phyloP scores from a whole-genome alignment of 1,140 invertebrate genomes.

The Lepidurus couesii region DNA sequence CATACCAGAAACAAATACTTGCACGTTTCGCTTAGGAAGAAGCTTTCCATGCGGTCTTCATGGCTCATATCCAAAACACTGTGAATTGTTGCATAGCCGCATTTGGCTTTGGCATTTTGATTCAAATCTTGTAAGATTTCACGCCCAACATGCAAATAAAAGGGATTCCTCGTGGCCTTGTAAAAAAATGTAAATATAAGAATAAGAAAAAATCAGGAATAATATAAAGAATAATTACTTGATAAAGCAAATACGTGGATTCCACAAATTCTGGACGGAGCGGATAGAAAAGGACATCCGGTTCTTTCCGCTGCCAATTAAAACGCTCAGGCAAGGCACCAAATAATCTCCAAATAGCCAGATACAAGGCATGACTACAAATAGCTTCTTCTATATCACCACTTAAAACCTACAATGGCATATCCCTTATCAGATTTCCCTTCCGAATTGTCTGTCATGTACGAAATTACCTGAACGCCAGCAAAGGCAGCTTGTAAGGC shows the following conservation, averaged over 20 bases:
- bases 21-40: conserved; percentile 65
- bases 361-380: conserved; percentile 57
- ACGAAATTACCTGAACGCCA: conserved; percentile 52
- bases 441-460: not conserved
- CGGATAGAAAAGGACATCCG: conserved; percentile 63
- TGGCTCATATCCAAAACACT: conserved; percentile 60
- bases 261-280: conserved; percentile 62
- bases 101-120: conserved; percentile 54
- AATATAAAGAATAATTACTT: conserved; percentile 2
- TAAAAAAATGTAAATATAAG: conserved; percentile 46
- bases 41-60: conserved; percentile 66
- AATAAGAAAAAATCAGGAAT: conserved; percentile 3
- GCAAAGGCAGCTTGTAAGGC: conserved; percentile 60
- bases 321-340: conserved; percentile 61
- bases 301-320: conserved; percentile 58
- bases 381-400: conserved; percentile 68
- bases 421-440: not conserved
- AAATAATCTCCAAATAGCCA: conserved; percentile 60
- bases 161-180: conserved; percentile 63
- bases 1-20: conserved; percentile 60
- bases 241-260: conserved; percentile 64
- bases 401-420: conserved; percentile 51
- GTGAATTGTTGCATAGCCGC: conserved; percentile 65
- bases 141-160: conserved; percentile 63
- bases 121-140: conserved; percentile 60